These are phyloP conservation scores for Pygoscelis antarcticus DNA, from an alignment of 2,113 vertebrate genomes.

Conservation along the genomic window DNA sequence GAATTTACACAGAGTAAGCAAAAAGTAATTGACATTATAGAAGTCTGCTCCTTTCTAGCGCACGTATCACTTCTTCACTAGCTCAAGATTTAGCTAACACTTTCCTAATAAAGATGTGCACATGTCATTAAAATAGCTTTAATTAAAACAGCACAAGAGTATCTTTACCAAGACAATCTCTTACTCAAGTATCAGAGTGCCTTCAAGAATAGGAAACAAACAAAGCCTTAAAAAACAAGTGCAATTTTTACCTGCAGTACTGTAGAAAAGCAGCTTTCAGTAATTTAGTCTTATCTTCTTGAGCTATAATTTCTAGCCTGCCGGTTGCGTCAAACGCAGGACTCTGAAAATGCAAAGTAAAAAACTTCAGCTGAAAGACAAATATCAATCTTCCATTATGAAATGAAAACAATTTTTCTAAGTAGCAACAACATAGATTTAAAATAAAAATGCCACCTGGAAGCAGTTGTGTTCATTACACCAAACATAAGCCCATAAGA, in stretches of 20 bases:
- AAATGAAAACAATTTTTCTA: neutral
- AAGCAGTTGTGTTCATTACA: neutral
- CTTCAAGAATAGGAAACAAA: neutral
- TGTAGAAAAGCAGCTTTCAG: conserved; percentile 94
- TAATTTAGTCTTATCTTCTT: conserved; percentile 90
- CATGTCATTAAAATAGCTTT: neutral
- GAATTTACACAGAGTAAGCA: neutral
- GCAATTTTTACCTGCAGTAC: conserved; percentile 86
- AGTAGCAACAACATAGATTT: neutral
- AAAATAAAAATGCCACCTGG: neutral
- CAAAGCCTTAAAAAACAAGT: neutral
- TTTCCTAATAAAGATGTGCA: neutral
- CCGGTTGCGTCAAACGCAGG: conserved; percentile 76
- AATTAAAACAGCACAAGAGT: neutral
- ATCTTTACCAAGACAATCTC: neutral
- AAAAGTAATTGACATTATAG: neutral
- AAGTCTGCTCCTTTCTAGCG: neutral
- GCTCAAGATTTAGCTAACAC: neutral
- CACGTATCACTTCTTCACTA: neutral
- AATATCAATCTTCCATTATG: neutral
- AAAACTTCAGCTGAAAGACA: neutral
- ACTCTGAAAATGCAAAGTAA: conserved; percentile 73
- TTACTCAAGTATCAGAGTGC: neutral
- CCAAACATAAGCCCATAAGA: neutral
- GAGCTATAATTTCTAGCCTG: conserved; percentile 78